These are phyloP conservation scores for Magallana gigas DNA, from an alignment of 1,140 invertebrate genomes.

Conservation along the genomic window DNA sequence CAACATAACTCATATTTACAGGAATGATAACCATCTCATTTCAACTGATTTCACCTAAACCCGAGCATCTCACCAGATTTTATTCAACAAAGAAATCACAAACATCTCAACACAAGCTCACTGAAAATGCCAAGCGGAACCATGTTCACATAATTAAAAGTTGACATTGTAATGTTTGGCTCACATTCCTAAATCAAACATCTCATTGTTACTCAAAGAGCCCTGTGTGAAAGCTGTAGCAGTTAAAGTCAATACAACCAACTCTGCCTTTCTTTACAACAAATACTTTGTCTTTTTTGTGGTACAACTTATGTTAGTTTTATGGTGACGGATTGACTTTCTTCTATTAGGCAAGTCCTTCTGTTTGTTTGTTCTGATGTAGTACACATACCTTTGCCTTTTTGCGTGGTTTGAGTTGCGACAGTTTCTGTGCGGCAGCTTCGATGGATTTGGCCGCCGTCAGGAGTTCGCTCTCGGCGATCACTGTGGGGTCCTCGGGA, in stretches of 20 bases:
- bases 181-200: too few species aligned
- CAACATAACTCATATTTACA: not conserved
- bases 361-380: too few species aligned
- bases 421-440: slow-evolving; percentile 97
- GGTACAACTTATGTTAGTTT: not conserved
- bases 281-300: not conserved
- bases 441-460: slow-evolving; percentile 98
- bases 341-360: too few species aligned
- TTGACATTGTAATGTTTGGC: too few species aligned
- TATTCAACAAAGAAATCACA: not conserved
- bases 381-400: slow-evolving; percentile 71
- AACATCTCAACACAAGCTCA: too few species aligned
- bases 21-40: not conserved
- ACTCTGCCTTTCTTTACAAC: too few species aligned
- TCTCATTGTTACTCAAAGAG: too few species aligned
- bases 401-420: slow-evolving; percentile 90
- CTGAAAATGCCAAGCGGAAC: too few species aligned
- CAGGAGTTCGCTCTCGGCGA: slow-evolving; percentile 98
- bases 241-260: too few species aligned
- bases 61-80: not conserved
- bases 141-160: too few species aligned
- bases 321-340: too few species aligned
- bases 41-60: not conserved
- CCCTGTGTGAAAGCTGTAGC: too few species aligned
- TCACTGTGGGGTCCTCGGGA: slow-evolving; percentile 97